Conservation (phyloP, 2,797 vertebrate genomes). For the Bovichtus variegatus region DNA sequence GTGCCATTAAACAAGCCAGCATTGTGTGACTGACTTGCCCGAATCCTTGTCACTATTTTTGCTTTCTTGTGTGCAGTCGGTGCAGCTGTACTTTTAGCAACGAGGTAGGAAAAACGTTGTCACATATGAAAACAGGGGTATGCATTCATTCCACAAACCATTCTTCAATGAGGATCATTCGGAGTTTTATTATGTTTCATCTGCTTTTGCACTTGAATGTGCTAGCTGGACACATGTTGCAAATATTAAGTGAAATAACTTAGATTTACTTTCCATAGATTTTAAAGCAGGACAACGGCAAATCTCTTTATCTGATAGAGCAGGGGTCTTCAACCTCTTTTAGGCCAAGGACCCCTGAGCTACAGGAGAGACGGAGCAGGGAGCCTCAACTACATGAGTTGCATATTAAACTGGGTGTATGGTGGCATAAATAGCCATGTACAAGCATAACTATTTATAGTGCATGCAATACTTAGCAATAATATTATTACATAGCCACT, state of each 20-base stretch:
- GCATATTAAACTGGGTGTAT: no score
- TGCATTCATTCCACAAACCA: neutral
- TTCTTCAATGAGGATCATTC: neutral
- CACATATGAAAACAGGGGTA: neutral
- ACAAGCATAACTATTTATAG: no score
- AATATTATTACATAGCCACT: no score
- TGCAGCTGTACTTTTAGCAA: neutral
- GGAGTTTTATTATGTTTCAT: constrained; percentile 23
- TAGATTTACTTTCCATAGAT: neutral
- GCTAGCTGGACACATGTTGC: constrained; percentile 30
- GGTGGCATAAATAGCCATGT: no score
- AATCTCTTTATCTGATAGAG: no score
- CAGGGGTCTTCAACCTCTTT: no score
- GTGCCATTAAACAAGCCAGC: constrained; percentile 1
- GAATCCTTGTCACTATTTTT: neutral
- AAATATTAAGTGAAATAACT: constrained; percentile 22
- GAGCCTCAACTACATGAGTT: no score
- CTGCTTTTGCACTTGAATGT: constrained; percentile 31
- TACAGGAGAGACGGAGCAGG: no score
- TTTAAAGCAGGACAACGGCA: neutral
- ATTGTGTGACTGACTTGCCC: neutral
- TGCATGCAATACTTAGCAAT: no score
- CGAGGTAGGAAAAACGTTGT: neutral
- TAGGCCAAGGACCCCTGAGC: no score
- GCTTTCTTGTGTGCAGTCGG: neutral